A percentile compares a stretch with the other conserved stretches of the same genome.
These are phyloP conservation scores for Sebastiscus albofasciatus DNA, from an alignment of 2,797 vertebrate species.

Conservation along the genomic window DNA sequence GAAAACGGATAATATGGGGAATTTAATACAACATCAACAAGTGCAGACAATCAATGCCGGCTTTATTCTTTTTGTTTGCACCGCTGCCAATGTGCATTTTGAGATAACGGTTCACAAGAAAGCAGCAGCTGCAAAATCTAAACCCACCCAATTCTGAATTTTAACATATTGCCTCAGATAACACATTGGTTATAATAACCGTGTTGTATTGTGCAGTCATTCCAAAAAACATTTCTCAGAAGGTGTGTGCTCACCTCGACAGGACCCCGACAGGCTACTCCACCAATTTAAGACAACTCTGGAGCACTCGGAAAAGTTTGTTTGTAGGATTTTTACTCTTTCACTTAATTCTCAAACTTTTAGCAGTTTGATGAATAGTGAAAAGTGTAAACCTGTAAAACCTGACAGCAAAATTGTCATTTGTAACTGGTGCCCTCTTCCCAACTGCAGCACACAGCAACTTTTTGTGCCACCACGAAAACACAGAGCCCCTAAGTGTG, in stretches of 20 bases:
- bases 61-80: not conserved
- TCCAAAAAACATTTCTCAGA: not conserved
- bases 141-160: not conserved
- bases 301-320: not conserved
- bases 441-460: not conserved
- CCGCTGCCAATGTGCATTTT: not conserved
- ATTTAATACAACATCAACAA: not conserved
- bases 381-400: not conserved
- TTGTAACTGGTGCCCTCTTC: not conserved
- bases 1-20: not conserved
- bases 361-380: not conserved
- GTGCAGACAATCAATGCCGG: not conserved
- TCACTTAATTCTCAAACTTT: not conserved
- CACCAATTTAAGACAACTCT: not conserved
- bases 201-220: not conserved
- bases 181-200: not conserved
- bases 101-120: not conserved
- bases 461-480: not conserved
- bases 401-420: not conserved
- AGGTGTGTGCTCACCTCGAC: not conserved
- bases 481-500: not conserved
- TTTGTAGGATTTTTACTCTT: not conserved
- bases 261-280: not conserved
- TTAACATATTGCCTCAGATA: not conserved
- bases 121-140: not conserved